Conservation (phyloP, 2,113 vertebrate species). For the Hassar affinis region DNA sequence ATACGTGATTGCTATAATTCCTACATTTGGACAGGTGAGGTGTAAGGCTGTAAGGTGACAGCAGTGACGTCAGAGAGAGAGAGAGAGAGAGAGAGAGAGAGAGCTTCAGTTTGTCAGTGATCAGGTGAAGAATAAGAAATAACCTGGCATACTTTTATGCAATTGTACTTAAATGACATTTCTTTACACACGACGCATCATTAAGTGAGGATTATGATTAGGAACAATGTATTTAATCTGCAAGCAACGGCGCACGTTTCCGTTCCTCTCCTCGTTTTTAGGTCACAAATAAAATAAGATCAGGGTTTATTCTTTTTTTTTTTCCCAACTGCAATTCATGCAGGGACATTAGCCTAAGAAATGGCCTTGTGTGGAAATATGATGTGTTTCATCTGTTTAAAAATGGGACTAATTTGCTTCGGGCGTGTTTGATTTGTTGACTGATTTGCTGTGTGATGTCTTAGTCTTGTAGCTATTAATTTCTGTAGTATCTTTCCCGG, state of each 20-base stretch:
- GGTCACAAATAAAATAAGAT: background rate
- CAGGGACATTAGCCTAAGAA: conserved; percentile 26
- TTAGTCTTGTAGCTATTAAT: conserved; percentile 74
- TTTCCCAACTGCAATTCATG: conserved; percentile 4
- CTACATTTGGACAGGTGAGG: background rate
- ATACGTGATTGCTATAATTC: background rate
- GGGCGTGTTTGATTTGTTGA: conserved; percentile 73
- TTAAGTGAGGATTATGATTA: conserved; percentile 64
- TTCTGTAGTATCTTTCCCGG: conserved; percentile 60
- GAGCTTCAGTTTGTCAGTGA: background rate
- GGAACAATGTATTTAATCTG: background rate
- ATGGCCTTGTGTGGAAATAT: conserved; percentile 15
- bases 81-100: background rate
- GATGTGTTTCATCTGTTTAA: conserved; percentile 60
- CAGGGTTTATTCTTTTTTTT: background rate
- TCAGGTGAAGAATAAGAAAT: background rate
- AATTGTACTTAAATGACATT: conserved; percentile 59
- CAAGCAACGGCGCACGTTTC: background rate
- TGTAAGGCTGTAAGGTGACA: background rate
- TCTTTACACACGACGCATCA: conserved; percentile 32
- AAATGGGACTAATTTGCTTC: conserved; percentile 67
- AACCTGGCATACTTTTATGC: background rate
- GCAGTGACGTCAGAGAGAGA: conserved; percentile 21
- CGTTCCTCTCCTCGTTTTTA: background rate
- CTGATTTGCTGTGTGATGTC: conserved; percentile 72